Base-by-base conservation (phyloP, 2,113 vertebrate genomes). In the Struthidea cinerea region DNA sequence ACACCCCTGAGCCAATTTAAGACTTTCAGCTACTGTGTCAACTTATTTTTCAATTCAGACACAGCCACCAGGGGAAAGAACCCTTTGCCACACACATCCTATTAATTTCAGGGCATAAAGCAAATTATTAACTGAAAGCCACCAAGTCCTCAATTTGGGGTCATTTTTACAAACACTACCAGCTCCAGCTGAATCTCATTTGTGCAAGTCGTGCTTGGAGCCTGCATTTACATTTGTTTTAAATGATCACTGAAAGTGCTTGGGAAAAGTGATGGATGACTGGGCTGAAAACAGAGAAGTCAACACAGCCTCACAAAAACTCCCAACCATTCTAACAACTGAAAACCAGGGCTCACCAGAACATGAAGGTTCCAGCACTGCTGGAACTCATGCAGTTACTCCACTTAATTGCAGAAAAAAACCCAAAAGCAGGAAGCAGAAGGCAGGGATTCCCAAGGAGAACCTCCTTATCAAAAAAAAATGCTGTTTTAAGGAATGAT, bases 401-500 rank as follows among this genome's bases (percentile, higher is more conserved):
- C 44, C 55, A 84, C 14, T 39, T 39, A 44, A 84, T 0, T 17
- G 37, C 27, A 84, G 39, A 12, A 42, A 22, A 28, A 15, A 20
- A 0, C 0, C 0, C 3, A 19, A 41, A 73, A 37, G 5, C 44
- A 14, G 44, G 50, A 60, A 49, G 37, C 5, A 28, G 11, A 52
- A 52, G 24, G 28, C 2, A 11, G 4, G 7, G 32, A 33, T 20
- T 46, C 13, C 11, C 28, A 63, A 55, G 23, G 26, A 89, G 39
- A n/a, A 52, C 8, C 16, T 22, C n/a, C 28, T 16, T 12, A 50
- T 1, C 13, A 19, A 44, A 70, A 39, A 33, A 69, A 47, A 47
- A 15, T 39, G 39, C 39, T 33, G 30, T 13, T 89, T 61, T 27
- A 67, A 3, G 11, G 28, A 69, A 33, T 4, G 24, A 30, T 0